phyloP scores from a whole-genome alignment of 2,797 vertebrate species.

The Enteromius argenteus region DNA sequence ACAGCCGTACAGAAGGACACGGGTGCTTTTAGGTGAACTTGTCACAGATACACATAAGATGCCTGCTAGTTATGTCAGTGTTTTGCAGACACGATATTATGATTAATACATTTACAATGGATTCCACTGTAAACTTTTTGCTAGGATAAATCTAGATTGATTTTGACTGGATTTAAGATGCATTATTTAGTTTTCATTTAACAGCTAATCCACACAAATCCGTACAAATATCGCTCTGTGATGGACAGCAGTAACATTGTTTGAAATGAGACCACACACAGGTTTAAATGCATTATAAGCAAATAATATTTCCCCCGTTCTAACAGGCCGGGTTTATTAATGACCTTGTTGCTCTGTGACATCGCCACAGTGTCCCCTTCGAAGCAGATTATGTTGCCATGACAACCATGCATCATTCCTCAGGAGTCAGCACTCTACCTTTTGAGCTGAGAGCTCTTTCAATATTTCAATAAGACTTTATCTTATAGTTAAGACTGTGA shows the following conservation, averaged over 20 bases:
- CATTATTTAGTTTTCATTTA: background rate
- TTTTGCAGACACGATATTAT: background rate
- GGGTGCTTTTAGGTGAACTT: slow-evolving; percentile 41
- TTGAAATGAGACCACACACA: slow-evolving; percentile 23
- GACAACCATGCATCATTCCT: slow-evolving; percentile 63
- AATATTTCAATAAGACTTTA: slow-evolving; percentile 36
- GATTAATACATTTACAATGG: background rate
- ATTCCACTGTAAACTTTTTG: background rate
- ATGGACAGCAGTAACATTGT: background rate
- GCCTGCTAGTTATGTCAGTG: slow-evolving; percentile 2
- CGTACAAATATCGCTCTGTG: background rate
- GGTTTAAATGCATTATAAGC: slow-evolving; percentile 31
- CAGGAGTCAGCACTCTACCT: slow-evolving; percentile 56
- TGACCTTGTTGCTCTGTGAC: slow-evolving; percentile 52
- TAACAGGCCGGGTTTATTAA: slow-evolving; percentile 44
- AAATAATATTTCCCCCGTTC: slow-evolving; percentile 33
- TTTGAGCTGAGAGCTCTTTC: slow-evolving; percentile 36
- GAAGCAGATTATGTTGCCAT: slow-evolving; percentile 62
- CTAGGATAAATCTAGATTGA: background rate
- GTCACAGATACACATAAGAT: slow-evolving; percentile 6
- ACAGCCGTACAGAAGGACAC: slow-evolving; percentile 35
- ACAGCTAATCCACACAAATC: background rate
- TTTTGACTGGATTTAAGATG: background rate
- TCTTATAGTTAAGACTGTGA: slow-evolving; percentile 28
- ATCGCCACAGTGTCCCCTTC: slow-evolving; percentile 46